Evolutionary conservation across 2,888 invertebrate species (phyloP), one percentile per base, ranked within the genome.

Genomic region (Andricus curvator): DNA sequence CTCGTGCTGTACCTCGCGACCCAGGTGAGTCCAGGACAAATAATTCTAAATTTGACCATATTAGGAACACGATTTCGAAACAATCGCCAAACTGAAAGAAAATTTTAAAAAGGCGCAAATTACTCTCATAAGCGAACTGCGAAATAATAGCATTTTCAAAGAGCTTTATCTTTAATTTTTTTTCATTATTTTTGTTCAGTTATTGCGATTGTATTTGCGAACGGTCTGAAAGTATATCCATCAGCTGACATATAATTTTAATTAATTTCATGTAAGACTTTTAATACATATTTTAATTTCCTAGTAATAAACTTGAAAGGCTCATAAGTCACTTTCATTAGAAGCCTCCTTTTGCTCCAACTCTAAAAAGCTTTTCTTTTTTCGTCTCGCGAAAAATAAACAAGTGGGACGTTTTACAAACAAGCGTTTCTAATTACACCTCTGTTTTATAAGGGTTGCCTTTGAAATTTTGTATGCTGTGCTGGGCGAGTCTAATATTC

Each of bases 21-120:
- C 9, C n/a, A 11, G 25, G 48, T 4, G 48, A 51, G 1, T 25
- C 15, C 2, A 44, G n/a, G 29, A 44, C n/a, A 33, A 37, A 56
- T 20, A 88, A 84, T 80, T 77, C 86, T 0, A 89, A 86, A 76
- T 89, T 87, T 70, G 85, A 87, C 0, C 87, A 87, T 51, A 81
- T 89, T 3, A 84, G 85, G 68, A 88, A 88, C 56, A 88, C 86
- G 0, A 87, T 89, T 81, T 85, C 86, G 20, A 89, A 88, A 80
- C 29, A 76, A 1, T 44, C 44, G 6, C 20, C 70, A 1, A 48
- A 11, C 44, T 37, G 56, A 8, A 64, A 78, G 79, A 60, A n/a
- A 60, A 44, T 15, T 44, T 41, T 2, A 13, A 44, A 44, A 15
- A 44, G 13, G 13, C 0, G 13, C 4, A 15, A 44, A 44, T 4